A percentile compares a stretch with the other conserved stretches of the same genome.
Conservation (phyloP, 2,113 vertebrate genomes). For the Nicator chloris region DNA sequence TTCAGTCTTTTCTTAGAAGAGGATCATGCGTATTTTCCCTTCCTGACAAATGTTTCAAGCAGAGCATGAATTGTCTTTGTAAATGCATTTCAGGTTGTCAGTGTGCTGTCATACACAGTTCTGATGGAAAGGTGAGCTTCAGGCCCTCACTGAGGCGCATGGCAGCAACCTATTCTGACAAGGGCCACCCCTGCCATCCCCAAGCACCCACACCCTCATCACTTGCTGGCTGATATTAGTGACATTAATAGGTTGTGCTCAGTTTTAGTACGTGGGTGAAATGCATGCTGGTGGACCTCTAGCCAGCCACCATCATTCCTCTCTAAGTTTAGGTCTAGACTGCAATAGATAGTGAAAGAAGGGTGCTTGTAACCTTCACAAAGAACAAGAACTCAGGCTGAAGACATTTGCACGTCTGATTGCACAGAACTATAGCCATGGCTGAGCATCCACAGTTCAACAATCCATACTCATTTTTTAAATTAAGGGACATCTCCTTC, state of each 20-base stretch:
- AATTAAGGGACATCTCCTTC: background rate
- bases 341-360: background rate
- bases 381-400: background rate
- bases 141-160: rapidly evolving
- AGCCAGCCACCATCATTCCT: background rate
- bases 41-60: background rate
- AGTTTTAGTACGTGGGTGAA: background rate
- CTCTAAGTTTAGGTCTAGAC: background rate
- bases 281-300: background rate
- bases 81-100: background rate
- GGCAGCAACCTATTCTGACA: background rate
- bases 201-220: background rate
- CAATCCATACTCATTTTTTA: background rate
- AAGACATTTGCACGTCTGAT: background rate
- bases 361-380: background rate
- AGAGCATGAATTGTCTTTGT: background rate
- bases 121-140: background rate
- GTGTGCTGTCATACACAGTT: rapidly evolving
- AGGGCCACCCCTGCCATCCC: background rate
- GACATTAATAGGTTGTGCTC: background rate
- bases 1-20: background rate
- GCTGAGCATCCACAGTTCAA: background rate
- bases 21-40: background rate
- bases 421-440: background rate
- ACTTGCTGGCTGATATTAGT: background rate